Base-by-base conservation (phyloP, 2,888 invertebrate species). In the Hedya salicella region DNA sequence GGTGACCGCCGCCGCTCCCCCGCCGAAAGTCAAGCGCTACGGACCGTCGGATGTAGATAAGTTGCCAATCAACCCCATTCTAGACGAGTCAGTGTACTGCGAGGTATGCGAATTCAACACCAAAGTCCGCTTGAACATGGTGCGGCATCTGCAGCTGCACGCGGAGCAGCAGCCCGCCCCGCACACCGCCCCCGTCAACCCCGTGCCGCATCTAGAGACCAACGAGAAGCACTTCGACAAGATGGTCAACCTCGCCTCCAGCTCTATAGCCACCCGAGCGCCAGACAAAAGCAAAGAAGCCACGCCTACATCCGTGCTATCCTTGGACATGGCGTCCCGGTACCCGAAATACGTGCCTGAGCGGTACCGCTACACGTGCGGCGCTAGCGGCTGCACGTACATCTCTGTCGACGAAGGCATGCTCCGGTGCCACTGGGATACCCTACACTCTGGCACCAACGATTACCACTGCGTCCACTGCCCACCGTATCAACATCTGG, bases 181-280 rank as follows among this genome's bases (percentile, higher is more conserved):
- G 0, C 93, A 93, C 61, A 94, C 93, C 0, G 95, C 95, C 13
- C 96, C 96, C 0, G 95, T 97, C 0, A 97, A 97, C 89, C 97
- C 97, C 0, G 96, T 97, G 5, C 96, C 96, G 0, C 96, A 95
- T 78, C 87, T 96, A 40, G 95, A 95, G 72, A 94, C 95, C 44
- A 95, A 95, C 71, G 96, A 96, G 78, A 94, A 94, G 72, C 96
- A 96, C 93, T 97, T 97, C 78, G 97, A 97, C 81, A 96, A 95
- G 81, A 97, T 97, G 97, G 93, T 95, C 0, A 97, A 97, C 81
- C 91, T 96, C 16, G 96, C 97, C 0, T 95, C 95, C n/a, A 96
- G 95, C 72, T 96, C 95, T 11, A 73, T 83, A 16, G 71, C 70
- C 0, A 74, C 75, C 1, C 87, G 78, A 67, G 72, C 63, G 17